Percentiles rank a stretch among this genome's conserved stretches.
Evolutionary conservation across 2,888 invertebrate genomes (phyloP).

Genomic region (Eremobia ochroleuca): DNA sequence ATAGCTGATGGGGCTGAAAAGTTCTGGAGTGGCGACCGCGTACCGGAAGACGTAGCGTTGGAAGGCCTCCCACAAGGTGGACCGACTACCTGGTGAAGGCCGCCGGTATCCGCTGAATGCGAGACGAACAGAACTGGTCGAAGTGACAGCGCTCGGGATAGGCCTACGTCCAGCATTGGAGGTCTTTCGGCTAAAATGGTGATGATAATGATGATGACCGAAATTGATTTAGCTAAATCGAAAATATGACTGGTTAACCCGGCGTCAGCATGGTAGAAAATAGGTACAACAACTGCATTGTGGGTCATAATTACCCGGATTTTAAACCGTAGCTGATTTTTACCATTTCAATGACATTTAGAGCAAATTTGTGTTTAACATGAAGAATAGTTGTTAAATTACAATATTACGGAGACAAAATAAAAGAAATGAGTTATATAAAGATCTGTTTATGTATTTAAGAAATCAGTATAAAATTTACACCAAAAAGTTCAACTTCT

Average conservation of each 20-base stretch:
- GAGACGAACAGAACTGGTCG: not conserved
- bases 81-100: not conserved
- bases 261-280: too few relatives aligned
- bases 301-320: too few relatives aligned
- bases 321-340: too few relatives aligned
- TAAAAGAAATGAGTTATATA: too few relatives aligned
- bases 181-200: not conserved
- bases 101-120: not conserved
- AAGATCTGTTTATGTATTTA: too few relatives aligned
- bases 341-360: too few relatives aligned
- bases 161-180: not conserved
- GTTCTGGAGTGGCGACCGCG: not conserved
- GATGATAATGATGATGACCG: not conserved
- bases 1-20: not conserved
- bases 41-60: not conserved
- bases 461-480: too few relatives aligned
- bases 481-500: too few relatives aligned
- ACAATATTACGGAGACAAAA: too few relatives aligned
- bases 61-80: not conserved
- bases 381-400: too few relatives aligned
- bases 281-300: too few relatives aligned
- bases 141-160: not conserved
- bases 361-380: too few relatives aligned
- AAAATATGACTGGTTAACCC: not conserved
- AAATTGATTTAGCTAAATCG: not conserved